Conservation (phyloP, 1,140 invertebrate genomes). For the Diploscapter pachys region DNA sequence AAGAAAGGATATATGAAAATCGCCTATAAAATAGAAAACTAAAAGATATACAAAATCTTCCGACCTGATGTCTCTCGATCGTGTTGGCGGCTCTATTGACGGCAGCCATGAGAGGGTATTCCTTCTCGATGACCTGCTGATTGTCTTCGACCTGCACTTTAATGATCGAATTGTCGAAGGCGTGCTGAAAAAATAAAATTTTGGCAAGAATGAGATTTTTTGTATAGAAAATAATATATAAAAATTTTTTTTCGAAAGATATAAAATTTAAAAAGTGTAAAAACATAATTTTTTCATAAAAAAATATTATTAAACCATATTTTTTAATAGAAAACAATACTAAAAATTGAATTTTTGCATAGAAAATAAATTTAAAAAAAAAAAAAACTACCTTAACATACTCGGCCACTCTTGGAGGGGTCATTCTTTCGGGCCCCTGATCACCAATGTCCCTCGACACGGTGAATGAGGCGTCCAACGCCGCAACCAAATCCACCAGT, state of each 20-base stretch:
- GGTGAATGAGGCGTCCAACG: constrained; percentile 58
- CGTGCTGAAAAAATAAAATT: background rate
- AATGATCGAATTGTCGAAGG: constrained; percentile 69
- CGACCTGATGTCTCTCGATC: constrained; percentile 44
- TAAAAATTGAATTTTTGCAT: too few relatives aligned
- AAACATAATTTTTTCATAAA: too few relatives aligned
- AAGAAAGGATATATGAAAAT: too few relatives aligned
- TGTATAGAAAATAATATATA: too few relatives aligned
- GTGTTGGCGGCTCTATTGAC: constrained; percentile 79
- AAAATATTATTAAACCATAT: too few relatives aligned
- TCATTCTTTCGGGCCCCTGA: constrained; percentile 88
- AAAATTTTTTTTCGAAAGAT: too few relatives aligned
- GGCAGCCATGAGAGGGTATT: constrained; percentile 83
- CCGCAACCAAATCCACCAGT: constrained; percentile 25
- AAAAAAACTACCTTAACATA: constrained; percentile 69
- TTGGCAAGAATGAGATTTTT: too few relatives aligned
- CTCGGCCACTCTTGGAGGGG: constrained; percentile 74
- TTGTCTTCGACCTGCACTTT: constrained; percentile 74
- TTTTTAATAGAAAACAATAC: too few relatives aligned
- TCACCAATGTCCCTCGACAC: constrained; percentile 81
- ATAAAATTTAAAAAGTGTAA: too few relatives aligned
- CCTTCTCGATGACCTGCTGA: constrained; percentile 67
- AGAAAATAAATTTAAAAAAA: too few relatives aligned
- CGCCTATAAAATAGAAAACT: too few relatives aligned
- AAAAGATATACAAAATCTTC: too few relatives aligned